Percentiles rank a stretch among this genome's conserved stretches.
These are phyloP conservation scores for Sylvilagus bachmani DNA, from an alignment of 2,113 vertebrate genomes.

Conservation along the genomic window DNA sequence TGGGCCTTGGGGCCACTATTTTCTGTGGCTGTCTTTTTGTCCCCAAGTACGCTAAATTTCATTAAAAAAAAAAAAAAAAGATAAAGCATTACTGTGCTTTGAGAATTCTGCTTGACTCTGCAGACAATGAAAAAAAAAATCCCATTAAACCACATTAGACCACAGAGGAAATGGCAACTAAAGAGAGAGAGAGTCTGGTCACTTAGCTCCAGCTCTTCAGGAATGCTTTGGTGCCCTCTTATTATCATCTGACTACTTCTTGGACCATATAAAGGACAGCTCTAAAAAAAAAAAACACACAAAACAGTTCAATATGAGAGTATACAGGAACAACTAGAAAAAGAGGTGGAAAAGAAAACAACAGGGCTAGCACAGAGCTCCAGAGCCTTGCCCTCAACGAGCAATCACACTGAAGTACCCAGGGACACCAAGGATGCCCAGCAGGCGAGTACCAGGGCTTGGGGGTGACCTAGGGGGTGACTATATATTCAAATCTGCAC, in stretches of 20 bases:
- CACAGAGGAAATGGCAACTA: background rate
- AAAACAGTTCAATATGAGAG: background rate
- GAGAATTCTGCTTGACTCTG: slow-evolving; percentile 25
- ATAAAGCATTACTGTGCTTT: slow-evolving; percentile 1
- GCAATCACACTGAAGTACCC: background rate
- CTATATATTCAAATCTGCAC: background rate
- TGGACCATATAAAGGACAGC: background rate
- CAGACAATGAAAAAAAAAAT: background rate
- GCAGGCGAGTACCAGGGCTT: background rate
- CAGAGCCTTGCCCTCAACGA: background rate
- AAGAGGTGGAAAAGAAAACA: background rate
- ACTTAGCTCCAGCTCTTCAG: background rate
- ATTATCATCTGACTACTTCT: background rate
- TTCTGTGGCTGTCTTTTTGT: slow-evolving; percentile 21
- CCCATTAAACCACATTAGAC: background rate
- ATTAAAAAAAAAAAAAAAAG: slow-evolving; percentile 16
- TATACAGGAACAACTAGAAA: background rate
- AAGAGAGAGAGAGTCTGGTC: background rate
- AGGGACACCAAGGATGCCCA: background rate
- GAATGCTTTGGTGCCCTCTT: background rate
- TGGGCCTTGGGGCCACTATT: background rate
- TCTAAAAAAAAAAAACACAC: background rate
- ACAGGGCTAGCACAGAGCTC: background rate
- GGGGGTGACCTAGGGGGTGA: background rate
- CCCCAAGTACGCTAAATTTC: background rate